Evolutionary conservation across 2,797 vertebrate genomes (phyloP).

Genomic region (Chloroceryle inda): DNA sequence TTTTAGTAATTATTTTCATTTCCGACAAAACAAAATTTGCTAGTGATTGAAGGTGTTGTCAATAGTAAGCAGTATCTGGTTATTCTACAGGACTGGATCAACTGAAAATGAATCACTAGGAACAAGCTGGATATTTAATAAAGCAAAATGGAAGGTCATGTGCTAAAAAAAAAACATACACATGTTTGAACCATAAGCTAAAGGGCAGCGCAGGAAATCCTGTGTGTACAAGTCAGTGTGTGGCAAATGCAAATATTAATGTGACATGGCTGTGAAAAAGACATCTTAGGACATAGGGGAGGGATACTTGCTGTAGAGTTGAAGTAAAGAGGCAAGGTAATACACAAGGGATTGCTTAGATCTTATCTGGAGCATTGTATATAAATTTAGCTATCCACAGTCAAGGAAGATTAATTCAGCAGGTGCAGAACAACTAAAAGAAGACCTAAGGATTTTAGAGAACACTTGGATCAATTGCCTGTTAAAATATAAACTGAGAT

Average conservation of each 20-base stretch:
- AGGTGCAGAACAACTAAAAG: not conserved
- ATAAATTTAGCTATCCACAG: not conserved
- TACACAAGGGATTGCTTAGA: not conserved
- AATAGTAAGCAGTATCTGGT: not conserved
- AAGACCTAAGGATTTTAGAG: not conserved
- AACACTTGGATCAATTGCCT: not conserved
- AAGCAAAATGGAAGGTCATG: not conserved
- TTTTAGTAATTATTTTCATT: not conserved
- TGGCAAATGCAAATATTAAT: not conserved
- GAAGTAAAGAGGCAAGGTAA: not conserved
- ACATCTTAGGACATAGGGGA: not conserved
- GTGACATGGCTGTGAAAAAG: not conserved
- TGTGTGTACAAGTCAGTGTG: not conserved
- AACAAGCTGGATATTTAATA: not conserved
- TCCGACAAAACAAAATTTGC: not conserved
- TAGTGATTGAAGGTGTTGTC: not conserved
- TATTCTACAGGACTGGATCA: not conserved
- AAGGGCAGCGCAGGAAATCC: not conserved
- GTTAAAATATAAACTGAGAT: constrained; percentile 6
- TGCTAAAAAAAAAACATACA: not conserved
- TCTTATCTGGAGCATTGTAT: not conserved
- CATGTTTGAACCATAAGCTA: not conserved
- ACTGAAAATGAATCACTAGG: not conserved
- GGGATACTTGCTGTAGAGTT: not conserved
- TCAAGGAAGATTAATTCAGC: not conserved